These are phyloP conservation scores for Melikaiella ostensackeni DNA, from an alignment of 2,888 invertebrate genomes.

Conservation along the genomic window DNA sequence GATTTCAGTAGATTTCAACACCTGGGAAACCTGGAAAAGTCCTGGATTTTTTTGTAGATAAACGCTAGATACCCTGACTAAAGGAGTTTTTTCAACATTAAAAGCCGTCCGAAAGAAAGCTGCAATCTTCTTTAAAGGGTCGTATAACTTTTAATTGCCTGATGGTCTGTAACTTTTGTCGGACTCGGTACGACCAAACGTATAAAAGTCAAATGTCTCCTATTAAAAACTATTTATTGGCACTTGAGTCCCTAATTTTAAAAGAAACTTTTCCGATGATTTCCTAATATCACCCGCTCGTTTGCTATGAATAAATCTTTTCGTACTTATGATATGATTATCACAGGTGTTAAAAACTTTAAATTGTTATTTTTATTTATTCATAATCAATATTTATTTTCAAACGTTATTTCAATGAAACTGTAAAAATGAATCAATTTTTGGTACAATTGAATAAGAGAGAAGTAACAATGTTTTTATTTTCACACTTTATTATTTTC, in stretches of 20 bases:
- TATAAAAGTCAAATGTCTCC: slow-evolving; percentile 5
- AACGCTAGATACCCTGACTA: too few relatives aligned
- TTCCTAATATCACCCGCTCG: not conserved
- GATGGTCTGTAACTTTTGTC: not conserved
- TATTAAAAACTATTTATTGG: not conserved
- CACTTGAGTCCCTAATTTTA: not conserved
- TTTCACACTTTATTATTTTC: not conserved
- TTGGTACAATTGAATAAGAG: too few relatives aligned
- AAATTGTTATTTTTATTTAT: not conserved
- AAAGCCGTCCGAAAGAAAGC: not conserved
- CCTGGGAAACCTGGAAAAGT: too few relatives aligned
- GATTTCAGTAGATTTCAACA: too few relatives aligned
- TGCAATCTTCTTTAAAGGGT: not conserved
- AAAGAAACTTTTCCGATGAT: not conserved
- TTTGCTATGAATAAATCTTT: not conserved
- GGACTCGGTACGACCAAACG: not conserved
- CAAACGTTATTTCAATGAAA: too few relatives aligned
- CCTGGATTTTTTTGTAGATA: too few relatives aligned
- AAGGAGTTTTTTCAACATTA: not conserved
- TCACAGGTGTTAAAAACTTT: not conserved
- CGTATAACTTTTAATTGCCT: slow-evolving; percentile 9
- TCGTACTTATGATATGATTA: not conserved
- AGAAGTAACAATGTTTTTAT: too few relatives aligned
- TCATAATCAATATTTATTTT: too few relatives aligned
- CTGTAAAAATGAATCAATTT: too few relatives aligned